Conservation (phyloP, 64 coral and sea anemone genomes). For the Trachythela sp. region DNA sequence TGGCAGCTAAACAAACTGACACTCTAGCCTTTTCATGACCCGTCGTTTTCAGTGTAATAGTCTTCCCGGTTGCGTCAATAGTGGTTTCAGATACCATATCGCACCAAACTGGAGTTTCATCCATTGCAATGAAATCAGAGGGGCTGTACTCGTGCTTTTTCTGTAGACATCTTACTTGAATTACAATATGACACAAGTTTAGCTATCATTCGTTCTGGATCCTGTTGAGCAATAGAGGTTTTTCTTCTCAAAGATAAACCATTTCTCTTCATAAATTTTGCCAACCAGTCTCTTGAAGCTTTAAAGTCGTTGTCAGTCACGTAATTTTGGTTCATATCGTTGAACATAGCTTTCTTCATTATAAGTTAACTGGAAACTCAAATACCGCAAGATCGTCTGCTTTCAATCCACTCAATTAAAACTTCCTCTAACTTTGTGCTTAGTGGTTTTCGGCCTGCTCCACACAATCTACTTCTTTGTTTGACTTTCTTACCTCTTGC, state of each 20-base stretch:
- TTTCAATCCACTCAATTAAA: no score
- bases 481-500: background rate
- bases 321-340: background rate
- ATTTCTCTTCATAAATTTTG: background rate
- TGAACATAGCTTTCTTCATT: background rate
- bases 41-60: background rate
- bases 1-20: background rate
- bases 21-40: background rate
- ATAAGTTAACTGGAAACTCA: background rate
- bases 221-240: background rate
- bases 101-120: background rate
- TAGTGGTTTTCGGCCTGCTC: background rate
- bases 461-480: background rate
- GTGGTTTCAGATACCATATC: background rate
- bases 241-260: background rate
- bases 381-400: no score
- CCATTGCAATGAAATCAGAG: background rate
- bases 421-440: no score
- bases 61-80: no score
- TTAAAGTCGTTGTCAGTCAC: background rate
- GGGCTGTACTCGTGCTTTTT: background rate
- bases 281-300: background rate
- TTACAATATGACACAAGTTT: background rate
- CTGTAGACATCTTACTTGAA: background rate
- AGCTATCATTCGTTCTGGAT: background rate